Evolutionary conservation across 2,888 invertebrate species (phyloP).

Genomic region (Allygus modestus): DNA sequence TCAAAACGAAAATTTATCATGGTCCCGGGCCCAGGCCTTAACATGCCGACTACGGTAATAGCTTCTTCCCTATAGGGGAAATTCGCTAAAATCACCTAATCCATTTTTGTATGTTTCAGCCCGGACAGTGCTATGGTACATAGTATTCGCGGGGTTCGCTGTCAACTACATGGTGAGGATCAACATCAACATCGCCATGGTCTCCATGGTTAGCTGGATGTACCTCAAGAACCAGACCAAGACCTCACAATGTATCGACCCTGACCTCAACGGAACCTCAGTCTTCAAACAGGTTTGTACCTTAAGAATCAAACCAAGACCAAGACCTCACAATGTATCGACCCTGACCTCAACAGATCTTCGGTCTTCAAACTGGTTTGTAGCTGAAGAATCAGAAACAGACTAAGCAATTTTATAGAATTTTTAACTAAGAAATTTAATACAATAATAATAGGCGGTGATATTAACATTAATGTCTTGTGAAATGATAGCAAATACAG

Average conservation of each 20-base stretch:
- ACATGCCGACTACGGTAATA: no score
- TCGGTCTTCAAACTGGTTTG: slow-evolving; percentile 22
- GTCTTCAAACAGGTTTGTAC: slow-evolving; percentile 39
- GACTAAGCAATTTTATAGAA: no score
- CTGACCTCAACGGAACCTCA: slow-evolving; percentile 16
- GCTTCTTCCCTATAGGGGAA: no score
- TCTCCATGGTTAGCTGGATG: slow-evolving; percentile 78
- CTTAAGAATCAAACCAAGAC: slow-evolving; percentile 46
- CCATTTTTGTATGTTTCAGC: slow-evolving; percentile 71
- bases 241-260: slow-evolving; percentile 22
- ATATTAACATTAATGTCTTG: no score
- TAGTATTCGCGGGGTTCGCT: slow-evolving; percentile 82
- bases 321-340: slow-evolving; percentile 8
- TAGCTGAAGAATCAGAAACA: no score
- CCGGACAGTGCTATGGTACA: slow-evolving; percentile 79
- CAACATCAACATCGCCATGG: slow-evolving; percentile 83
- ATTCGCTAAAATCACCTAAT: no score
- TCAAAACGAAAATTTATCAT: no score
- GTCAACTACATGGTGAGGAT: slow-evolving; percentile 84
- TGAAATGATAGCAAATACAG: no score
- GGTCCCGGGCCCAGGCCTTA: no score
- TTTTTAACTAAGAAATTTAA: no score
- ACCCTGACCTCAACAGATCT: slow-evolving; percentile 1
- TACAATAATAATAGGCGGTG: no score
- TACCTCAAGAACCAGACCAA: slow-evolving; percentile 48